These are phyloP conservation scores for Coracopsis vasa DNA, from an alignment of 2,113 vertebrate genomes.

Conservation along the genomic window DNA sequence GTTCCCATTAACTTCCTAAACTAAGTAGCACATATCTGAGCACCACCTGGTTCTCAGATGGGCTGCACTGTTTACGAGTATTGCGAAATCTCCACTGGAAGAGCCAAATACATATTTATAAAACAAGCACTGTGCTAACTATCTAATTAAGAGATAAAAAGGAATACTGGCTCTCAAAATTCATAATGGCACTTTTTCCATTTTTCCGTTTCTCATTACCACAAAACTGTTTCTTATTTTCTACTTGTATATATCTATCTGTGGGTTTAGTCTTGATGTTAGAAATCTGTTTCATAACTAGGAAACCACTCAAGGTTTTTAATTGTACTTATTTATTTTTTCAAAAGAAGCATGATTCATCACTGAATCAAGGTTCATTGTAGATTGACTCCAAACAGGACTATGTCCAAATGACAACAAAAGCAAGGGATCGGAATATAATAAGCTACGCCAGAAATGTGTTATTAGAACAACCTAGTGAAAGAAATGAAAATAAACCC, in stretches of 20 bases:
- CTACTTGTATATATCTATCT: not conserved
- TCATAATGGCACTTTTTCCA: not conserved
- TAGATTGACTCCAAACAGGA: not conserved
- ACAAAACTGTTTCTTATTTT: not conserved
- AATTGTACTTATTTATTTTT: not conserved
- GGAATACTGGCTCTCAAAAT: not conserved
- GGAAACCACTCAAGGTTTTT: not conserved
- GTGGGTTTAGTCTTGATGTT: not conserved
- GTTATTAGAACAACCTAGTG: not conserved
- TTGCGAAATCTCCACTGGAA: not conserved
- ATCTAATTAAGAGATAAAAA: conserved; percentile 10
- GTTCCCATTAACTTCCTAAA: not conserved
- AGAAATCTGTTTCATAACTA: not conserved
- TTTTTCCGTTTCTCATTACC: not conserved
- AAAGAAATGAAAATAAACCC: not conserved
- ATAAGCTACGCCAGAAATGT: not conserved
- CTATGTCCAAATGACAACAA: not conserved
- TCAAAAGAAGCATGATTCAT: not conserved
- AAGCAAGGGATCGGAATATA: not conserved
- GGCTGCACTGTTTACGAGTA: not conserved
- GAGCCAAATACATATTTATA: conserved; percentile 1
- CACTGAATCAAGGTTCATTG: not conserved
- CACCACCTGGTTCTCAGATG: not conserved
- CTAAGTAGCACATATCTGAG: not conserved
- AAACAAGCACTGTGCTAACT: not conserved